Conservation (phyloP, 2,113 vertebrate genomes). For the Xyrauchen texanus region DNA sequence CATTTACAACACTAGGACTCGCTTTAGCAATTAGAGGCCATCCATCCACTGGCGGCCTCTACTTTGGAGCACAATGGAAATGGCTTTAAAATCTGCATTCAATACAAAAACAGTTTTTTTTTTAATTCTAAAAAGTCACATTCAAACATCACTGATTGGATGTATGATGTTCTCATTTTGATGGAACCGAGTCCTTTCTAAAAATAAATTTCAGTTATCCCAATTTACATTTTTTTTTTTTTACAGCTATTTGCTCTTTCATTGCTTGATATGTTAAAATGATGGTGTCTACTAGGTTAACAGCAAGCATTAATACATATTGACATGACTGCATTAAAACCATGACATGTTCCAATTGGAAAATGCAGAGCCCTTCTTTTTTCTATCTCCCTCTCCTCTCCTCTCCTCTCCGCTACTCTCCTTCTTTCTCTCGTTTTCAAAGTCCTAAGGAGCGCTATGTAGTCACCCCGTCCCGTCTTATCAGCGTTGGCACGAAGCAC, state of each 20-base stretch:
- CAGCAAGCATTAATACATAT: conserved; percentile 69
- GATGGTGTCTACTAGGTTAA: conserved; percentile 58
- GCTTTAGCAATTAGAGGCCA: conserved; percentile 63
- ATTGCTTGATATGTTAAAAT: conserved; percentile 61
- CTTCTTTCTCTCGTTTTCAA: conserved; percentile 62
- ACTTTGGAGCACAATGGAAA: conserved; percentile 50
- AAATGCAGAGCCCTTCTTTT: conserved; percentile 48
- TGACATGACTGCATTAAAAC: conserved; percentile 70
- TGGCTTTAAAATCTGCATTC: conserved; percentile 52
- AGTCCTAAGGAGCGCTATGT: conserved; percentile 72
- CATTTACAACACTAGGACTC: conserved; percentile 76
- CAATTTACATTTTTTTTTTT: no score
- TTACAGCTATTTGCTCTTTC: conserved; percentile 45
- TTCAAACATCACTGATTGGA: conserved; percentile 57
- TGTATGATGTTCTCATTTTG: conserved; percentile 37
- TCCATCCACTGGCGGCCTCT: conserved; percentile 53
- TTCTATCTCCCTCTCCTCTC: neutral
- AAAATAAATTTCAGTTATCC: neutral
- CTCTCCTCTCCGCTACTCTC: conserved; percentile 46
- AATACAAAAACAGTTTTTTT: conserved; percentile 52
- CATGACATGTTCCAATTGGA: conserved; percentile 59
- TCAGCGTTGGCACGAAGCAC: conserved; percentile 71
- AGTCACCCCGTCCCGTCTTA: conserved; percentile 71
- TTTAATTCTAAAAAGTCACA: conserved; percentile 48
- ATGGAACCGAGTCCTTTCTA: conserved; percentile 21